Evolutionary conservation across 2,888 invertebrate species (phyloP).

Genomic region (Pristionchus arcanus): DNA sequence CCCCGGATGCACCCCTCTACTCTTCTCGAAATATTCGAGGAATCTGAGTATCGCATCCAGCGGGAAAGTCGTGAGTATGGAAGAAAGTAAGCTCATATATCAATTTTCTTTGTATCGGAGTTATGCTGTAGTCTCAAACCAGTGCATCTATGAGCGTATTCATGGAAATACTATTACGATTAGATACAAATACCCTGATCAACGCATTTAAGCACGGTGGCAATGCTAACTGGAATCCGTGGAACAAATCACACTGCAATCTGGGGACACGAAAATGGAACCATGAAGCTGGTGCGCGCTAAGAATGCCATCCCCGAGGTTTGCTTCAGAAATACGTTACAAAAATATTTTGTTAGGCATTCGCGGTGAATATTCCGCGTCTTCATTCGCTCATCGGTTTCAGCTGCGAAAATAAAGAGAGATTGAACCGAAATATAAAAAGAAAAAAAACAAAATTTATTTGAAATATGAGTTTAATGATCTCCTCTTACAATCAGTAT

Average conservation of each 20-base stretch:
- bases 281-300: background rate
- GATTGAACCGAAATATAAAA: no score
- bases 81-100: background rate
- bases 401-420: no score
- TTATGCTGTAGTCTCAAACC: background rate
- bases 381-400: no score
- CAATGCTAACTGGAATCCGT: background rate
- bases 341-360: no score
- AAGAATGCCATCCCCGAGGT: no score
- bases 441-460: no score
- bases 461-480: no score
- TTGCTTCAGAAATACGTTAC: no score
- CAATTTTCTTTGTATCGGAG: no score
- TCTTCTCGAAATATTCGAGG: background rate
- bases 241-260: background rate
- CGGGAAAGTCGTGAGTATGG: background rate
- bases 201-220: background rate
- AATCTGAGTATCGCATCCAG: background rate
- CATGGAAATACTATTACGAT: background rate
- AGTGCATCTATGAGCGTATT: no score
- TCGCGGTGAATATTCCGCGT: no score
- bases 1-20: background rate
- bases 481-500: no score
- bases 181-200: background rate
- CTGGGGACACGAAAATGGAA: background rate